Evolutionary conservation across 1,140 invertebrate species (phyloP).

Genomic region (Holotrichia oblita): DNA sequence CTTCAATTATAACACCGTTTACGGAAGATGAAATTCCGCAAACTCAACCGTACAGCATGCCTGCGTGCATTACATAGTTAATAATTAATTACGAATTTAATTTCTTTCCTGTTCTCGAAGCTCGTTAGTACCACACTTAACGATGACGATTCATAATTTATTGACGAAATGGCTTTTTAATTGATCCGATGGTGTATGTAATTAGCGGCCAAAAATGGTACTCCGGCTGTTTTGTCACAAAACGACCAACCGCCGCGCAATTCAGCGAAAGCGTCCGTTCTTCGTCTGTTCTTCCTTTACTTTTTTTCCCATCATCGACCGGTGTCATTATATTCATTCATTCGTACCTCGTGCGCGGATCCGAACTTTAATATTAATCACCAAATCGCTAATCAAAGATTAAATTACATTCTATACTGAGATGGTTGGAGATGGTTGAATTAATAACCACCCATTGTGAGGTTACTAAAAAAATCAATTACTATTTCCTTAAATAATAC

Average conservation of each 20-base stretch:
- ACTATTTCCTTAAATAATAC: too few species aligned
- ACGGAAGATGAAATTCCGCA: not conserved
- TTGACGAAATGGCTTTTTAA: slow-evolving; percentile 13
- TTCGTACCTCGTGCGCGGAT: not conserved
- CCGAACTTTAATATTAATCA: not conserved
- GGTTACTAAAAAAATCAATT: too few species aligned
- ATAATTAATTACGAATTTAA: slow-evolving; percentile 15
- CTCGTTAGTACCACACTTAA: slow-evolving; percentile 6
- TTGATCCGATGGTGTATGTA: slow-evolving; percentile 12
- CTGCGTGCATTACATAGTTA: too few species aligned
- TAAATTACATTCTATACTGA: too few species aligned
- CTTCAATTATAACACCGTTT: not conserved
- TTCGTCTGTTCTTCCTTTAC: too few species aligned
- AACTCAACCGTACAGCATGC: not conserved
- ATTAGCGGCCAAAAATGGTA: slow-evolving; percentile 19
- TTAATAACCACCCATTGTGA: too few species aligned
- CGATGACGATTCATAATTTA: slow-evolving; percentile 23
- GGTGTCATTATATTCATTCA: not conserved
- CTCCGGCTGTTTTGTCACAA: slow-evolving; percentile 1
- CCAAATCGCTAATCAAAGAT: not conserved
- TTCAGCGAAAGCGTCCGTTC: too few species aligned
- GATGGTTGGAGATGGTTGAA: too few species aligned
- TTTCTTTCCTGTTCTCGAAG: slow-evolving; percentile 6
- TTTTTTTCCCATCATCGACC: not conserved
- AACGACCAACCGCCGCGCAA: not conserved